Base-by-base conservation (phyloP, 2,888 invertebrate species). In the Aspidiotus destructor region DNA sequence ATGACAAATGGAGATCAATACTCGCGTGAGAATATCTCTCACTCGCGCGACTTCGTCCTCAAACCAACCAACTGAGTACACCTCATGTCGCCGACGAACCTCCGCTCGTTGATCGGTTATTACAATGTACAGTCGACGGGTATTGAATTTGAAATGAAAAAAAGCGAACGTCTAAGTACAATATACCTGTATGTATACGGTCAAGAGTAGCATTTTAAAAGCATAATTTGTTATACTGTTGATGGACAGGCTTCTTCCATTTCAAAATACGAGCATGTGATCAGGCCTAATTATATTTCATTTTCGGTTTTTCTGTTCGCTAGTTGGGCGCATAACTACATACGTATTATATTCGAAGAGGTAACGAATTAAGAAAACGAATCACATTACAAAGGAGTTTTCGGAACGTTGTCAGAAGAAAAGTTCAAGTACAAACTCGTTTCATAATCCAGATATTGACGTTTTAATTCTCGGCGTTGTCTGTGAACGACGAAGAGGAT, bases 261-360 rank as follows among this genome's bases (percentile, higher is more conserved):
- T 64, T 64, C 54, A 52, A 64, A 64, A 64, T 41, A 15, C 54
- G 41, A 15, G 41, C 41, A 64, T 64, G 64, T 55, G 64, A 64
- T 64, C 64, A 55, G 64, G 64, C 16, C 64, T 64, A 64, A 64
- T 64, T 64, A 64, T 64, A 64, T 64, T 64, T 55, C 54, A 41
- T 41, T 28, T 64, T 55, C 64, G 64, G n/a, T 15, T 55, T 54
- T 64, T 64, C 28, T 55, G 41, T 64, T 64, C 41, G 54, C 54
- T 55, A 44, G 41, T 42, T 15, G 11, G 61, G 8, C n/a, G 15
- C 28, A 11, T n/a, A 13, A 6, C 44, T 44, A 41, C 13, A 48
- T 53, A 28, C 28, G n/a, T 48, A 53, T 40, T 53, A 55, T 15
- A 41, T 42, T 40, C 15, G n/a, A 17, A 64, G 17, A 41, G 41